Base-by-base conservation (phyloP, 1,140 invertebrate genomes). In the Drosophila subpulchrella region DNA sequence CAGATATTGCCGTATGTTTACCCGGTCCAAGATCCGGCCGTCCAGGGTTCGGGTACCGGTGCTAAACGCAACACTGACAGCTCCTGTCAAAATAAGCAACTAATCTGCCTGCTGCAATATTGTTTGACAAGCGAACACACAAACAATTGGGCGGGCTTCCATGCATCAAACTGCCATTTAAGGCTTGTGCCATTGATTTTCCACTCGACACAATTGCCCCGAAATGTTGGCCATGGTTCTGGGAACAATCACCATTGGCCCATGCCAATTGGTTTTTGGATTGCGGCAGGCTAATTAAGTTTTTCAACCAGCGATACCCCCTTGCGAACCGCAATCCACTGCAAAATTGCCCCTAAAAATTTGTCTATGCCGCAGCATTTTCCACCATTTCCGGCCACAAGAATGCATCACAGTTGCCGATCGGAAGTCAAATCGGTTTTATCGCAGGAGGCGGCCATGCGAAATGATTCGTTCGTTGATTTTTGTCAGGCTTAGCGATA, bases 71-170 rank as follows among this genome's bases (percentile, higher is more conserved):
- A 79, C 83, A 79, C 83, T 88, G 76, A 77, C 84, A 88, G 83
- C 79, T 80, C 44, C 83, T 88, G 80, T 89, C 83, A 88, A 88
- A 88, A 88, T 89, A 88, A 76, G 63, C 83, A 74, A 89, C 84
- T 85, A 81, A 85, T 85, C 82, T 81, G 61, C 60, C 63, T 42
- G 47, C 51, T 57, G 70, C 78, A 86, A 86, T 81, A 86, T 86
- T 86, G 78, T 85, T 85, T 78, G 65, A 48, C 74, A 68, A 47
- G 55, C 59, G 34, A 50, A 44, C 36, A 67, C 20, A 34, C 36
- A 36, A 36, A 20, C 15, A 50, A 20, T 10, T 11, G 20, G 6
- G 38, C 3, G 0, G 10, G 7, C 32, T 46, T 1, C 10, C 20
- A 36, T 36, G 15, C 15, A 7, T 17, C 38, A 41, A 34, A 12